These are phyloP conservation scores for Pholis gunnellus DNA, from an alignment of 2,113 vertebrate genomes.

Conservation along the genomic window DNA sequence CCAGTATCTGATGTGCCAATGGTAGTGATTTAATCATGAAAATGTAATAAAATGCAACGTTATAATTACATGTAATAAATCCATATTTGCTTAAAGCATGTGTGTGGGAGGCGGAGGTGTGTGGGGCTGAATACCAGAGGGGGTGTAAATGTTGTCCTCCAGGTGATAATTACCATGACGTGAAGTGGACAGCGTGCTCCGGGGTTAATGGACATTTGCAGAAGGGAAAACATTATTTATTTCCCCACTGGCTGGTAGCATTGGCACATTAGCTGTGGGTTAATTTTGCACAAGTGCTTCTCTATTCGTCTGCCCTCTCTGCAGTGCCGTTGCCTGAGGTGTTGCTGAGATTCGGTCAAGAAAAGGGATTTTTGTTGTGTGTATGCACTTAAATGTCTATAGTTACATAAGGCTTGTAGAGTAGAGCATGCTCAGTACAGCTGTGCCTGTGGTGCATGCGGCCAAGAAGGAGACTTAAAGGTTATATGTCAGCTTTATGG, in stretches of 20 bases:
- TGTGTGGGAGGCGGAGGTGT: background rate
- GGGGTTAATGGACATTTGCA: slow-evolving; percentile 28
- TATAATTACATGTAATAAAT: background rate
- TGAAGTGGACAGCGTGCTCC: slow-evolving; percentile 1
- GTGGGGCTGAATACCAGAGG: background rate
- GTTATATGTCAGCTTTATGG: background rate
- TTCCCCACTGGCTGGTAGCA: background rate
- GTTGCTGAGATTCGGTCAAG: background rate
- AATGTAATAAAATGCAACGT: background rate
- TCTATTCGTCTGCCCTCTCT: background rate
- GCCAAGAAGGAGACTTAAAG: background rate
- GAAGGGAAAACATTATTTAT: slow-evolving; percentile 36
- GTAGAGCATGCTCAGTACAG: background rate
- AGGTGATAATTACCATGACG: slow-evolving; percentile 41
- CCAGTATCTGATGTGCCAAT: background rate
- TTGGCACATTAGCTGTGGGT: slow-evolving; percentile 10
- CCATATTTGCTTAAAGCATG: background rate
- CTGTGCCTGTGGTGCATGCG: background rate
- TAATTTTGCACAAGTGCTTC: slow-evolving; percentile 15
- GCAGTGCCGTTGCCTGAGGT: background rate
- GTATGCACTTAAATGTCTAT: background rate
- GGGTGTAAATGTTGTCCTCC: background rate
- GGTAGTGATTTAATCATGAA: background rate
- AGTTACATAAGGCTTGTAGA: background rate
- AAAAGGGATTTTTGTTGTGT: background rate